Evolutionary conservation across 2,888 invertebrate species (phyloP), one percentile per base, ranked within the genome.

Genomic region (Scelioninae gen. 1): DNA sequence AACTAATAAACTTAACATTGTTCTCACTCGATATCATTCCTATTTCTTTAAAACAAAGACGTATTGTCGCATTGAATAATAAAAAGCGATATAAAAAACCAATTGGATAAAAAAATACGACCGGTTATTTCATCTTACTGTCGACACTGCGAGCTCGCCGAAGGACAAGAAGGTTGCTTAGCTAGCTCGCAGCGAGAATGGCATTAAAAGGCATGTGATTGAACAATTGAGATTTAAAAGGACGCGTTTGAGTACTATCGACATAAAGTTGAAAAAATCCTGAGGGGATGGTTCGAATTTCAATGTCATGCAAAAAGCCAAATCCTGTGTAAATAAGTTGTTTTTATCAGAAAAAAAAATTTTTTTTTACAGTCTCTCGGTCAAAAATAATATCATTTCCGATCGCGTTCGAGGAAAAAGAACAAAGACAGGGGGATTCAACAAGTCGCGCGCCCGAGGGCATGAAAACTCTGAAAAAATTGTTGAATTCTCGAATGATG

Each of bases 111-210:
- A 78, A n/a, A 69, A 65, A 60, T 69, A 68, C 66, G 72, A 83
- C 77, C 80, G 80, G 83, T 83, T 83, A 72, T 76, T 83, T 80
- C 83, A 80, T 80, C 62, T 77, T 34, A 62, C 62, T 62, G 74
- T 31, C 65, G 47, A 69, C 63, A 47, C 49, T 31, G 47, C 74
- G 68, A 40, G 66, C 76, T 31, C 68, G 40, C 5, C 63, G 78
- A 74, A 78, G 83, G 83, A 83, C 75, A 69, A 83, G 78, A 71
- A 76, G 76, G 63, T 80, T 68, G 31, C 66, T 56, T 51, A 58
- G 60, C 53, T 66, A 47, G 77, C 43, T 34, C 45, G 15, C 53
- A 75, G 58, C 45, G 11, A 55, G 38, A 65, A 60, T 13, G 60
- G 58, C 71, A 76, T 58, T 76, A 82, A 82, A 76, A 76, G 76